These are phyloP conservation scores for Calephelis perditalis DNA, from an alignment of 2,888 invertebrate species.

Conservation along the genomic window DNA sequence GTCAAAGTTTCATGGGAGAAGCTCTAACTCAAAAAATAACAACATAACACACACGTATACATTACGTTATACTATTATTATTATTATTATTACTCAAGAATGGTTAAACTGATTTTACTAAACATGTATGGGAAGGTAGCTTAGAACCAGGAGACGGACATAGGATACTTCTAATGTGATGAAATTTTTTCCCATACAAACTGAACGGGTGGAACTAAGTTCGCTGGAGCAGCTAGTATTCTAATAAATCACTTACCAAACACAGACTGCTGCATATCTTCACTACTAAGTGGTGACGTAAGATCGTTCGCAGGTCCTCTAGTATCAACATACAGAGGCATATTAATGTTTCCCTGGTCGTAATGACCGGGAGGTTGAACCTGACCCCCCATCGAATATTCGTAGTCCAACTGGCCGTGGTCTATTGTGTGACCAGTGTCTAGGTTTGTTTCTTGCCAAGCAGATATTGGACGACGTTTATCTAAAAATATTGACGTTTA, in stretches of 20 bases:
- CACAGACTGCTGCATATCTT: slow-evolving; percentile 57
- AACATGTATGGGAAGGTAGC: no score
- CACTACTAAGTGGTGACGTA: slow-evolving; percentile 60
- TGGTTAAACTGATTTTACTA: no score
- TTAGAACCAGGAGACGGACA: no score
- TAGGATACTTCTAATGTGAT: no score
- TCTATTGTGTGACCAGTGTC: slow-evolving; percentile 89
- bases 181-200: no score
- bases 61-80: no score
- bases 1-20: no score
- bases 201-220: no score
- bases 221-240: no score
- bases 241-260: slow-evolving; percentile 46
- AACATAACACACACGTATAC: no score
- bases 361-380: slow-evolving; percentile 54
- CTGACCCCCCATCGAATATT: slow-evolving; percentile 44
- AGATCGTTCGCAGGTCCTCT: slow-evolving; percentile 53
- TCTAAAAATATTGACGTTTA: slow-evolving; percentile 12
- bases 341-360: slow-evolving; percentile 52
- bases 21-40: no score
- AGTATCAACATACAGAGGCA: slow-evolving; percentile 86
- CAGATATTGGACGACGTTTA: slow-evolving; percentile 70
- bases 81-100: no score
- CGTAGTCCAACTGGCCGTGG: slow-evolving; percentile 76
- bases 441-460: slow-evolving; percentile 94